Evolutionary conservation across 2,888 invertebrate species (phyloP).

Genomic region (Drosophila quinaria): DNA sequence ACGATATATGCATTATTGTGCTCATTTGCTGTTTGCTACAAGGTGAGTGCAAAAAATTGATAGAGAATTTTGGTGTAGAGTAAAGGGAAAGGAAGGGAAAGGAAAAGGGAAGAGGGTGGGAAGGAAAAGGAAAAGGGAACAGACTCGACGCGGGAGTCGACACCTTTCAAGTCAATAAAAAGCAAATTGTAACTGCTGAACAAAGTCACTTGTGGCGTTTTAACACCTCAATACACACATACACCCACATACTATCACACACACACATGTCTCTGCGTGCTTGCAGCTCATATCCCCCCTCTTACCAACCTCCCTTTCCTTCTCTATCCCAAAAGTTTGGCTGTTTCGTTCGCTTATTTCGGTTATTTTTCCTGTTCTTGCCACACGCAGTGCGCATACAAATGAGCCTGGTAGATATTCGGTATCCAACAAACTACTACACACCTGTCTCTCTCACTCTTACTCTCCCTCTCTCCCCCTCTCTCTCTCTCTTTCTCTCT

Average conservation of each 20-base stretch:
- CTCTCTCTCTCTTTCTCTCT: too few relatives aligned
- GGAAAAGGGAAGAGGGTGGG: not conserved
- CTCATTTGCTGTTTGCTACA: constrained; percentile 82
- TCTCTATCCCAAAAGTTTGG: constrained; percentile 19
- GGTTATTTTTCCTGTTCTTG: constrained; percentile 59
- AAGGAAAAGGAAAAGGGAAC: not conserved
- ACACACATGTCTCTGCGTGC: constrained; percentile 31
- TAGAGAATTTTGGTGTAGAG: not conserved
- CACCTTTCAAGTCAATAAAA: constrained; percentile 75
- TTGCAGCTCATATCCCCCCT: constrained; percentile 12
- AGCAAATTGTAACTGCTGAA: constrained; percentile 78
- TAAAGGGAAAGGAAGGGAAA: not conserved
- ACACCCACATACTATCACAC: constrained; percentile 13
- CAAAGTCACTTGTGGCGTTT: constrained; percentile 77
- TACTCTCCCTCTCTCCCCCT: not conserved
- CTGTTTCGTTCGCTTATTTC: constrained; percentile 62
- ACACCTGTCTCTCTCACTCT: not conserved
- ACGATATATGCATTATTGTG: constrained; percentile 83
- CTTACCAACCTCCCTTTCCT: not conserved
- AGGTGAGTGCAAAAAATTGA: constrained; percentile 72
- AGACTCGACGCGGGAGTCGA: constrained; percentile 22
- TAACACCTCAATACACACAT: constrained; percentile 62
- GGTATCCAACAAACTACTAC: not conserved
- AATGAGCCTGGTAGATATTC: constrained; percentile 44
- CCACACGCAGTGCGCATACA: constrained; percentile 65